Evolutionary conservation across 1,140 invertebrate genomes (phyloP).

Genomic region (Piezodorus guildinii): DNA sequence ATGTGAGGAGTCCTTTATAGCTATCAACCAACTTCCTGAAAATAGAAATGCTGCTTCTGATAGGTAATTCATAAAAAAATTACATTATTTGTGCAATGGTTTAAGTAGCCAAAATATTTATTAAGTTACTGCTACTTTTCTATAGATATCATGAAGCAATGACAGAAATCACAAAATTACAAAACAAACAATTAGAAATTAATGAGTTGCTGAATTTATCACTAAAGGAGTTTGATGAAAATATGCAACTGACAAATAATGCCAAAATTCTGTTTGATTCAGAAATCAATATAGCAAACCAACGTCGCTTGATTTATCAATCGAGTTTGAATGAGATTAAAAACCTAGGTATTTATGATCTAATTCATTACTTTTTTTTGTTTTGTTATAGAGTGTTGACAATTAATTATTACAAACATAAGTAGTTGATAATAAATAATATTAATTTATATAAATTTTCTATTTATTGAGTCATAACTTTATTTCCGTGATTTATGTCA

Average conservation of each 20-base stretch:
- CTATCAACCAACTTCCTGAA: background rate
- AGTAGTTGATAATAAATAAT: too few species aligned
- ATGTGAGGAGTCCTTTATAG: background rate
- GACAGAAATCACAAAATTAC: background rate
- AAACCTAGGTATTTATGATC: background rate
- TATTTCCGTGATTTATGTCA: too few species aligned
- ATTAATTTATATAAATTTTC: too few species aligned
- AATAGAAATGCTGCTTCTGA: background rate
- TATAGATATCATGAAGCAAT: background rate
- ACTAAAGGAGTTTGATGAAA: conserved; percentile 1
- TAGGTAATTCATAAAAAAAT: background rate
- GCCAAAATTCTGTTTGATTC: background rate
- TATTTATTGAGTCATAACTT: too few species aligned
- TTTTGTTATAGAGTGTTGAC: too few species aligned
- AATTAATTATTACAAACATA: too few species aligned
- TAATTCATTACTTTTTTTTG: too few species aligned
- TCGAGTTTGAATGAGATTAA: background rate
- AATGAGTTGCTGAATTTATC: background rate
- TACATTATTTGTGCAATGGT: background rate
- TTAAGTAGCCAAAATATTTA: background rate
- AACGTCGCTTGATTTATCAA: background rate
- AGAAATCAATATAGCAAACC: background rate
- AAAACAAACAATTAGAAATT: conserved; percentile 1
- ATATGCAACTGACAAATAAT: background rate
- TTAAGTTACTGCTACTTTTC: background rate